These are phyloP conservation scores for Venustoraphidia nigricollis DNA, from an alignment of 2,888 invertebrate genomes.

Conservation along the genomic window DNA sequence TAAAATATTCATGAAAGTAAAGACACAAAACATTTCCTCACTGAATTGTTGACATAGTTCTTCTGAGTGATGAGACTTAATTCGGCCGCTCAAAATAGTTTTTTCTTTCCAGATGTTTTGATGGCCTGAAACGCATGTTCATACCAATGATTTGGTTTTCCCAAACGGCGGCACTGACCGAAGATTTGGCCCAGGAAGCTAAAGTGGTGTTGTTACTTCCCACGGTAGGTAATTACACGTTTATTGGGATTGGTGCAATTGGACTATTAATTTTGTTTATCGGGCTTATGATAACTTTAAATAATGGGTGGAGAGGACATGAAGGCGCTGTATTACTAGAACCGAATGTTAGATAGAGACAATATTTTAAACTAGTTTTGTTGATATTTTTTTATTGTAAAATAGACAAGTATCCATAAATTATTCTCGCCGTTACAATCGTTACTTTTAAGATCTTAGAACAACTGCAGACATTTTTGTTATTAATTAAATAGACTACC, in stretches of 20 bases:
- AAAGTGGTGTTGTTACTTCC: conserved; percentile 36
- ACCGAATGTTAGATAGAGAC: background rate
- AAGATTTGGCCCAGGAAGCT: conserved; percentile 38
- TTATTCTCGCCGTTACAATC: too few relatives aligned
- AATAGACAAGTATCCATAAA: too few relatives aligned
- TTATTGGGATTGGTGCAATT: conserved; percentile 34
- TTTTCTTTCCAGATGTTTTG: conserved; percentile 33
- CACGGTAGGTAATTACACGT: conserved; percentile 34
- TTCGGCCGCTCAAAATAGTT: too few relatives aligned
- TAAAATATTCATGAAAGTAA: too few relatives aligned
- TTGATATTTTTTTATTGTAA: too few relatives aligned
- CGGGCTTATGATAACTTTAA: conserved; percentile 22
- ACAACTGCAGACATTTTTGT: too few relatives aligned
- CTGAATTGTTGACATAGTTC: too few relatives aligned
- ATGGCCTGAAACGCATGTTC: conserved; percentile 35
- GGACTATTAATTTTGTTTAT: conserved; percentile 25
- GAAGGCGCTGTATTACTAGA: conserved; percentile 24
- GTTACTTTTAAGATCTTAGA: too few relatives aligned
- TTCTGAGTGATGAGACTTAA: too few relatives aligned
- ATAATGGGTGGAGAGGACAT: conserved; percentile 20
- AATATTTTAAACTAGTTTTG: background rate
- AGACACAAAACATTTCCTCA: too few relatives aligned
- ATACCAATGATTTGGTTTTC: conserved; percentile 68
- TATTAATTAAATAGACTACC: too few relatives aligned
- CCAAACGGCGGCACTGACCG: conserved; percentile 43